Percentiles rank a stretch among this genome's conserved stretches.
phyloP scores from a whole-genome alignment of 2,888 invertebrate species.

The Ophraella communa region DNA sequence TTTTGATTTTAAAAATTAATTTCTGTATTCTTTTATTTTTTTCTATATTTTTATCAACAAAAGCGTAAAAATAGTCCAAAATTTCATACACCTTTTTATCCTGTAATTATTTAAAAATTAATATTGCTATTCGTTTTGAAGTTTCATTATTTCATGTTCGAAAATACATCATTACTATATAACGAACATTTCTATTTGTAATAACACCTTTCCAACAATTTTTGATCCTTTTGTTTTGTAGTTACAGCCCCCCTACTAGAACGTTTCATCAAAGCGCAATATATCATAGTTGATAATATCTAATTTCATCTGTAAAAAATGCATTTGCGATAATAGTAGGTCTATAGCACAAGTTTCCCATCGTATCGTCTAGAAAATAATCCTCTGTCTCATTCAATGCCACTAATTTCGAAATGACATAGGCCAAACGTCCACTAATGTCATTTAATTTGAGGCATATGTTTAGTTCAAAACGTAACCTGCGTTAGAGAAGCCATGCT shows the following conservation, averaged over 20 bases:
- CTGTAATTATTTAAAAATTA: background rate
- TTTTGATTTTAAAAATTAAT: too few species aligned
- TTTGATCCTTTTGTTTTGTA: background rate
- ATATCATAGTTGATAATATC: constrained; percentile 14
- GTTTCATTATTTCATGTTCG: too few species aligned
- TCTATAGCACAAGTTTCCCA: constrained; percentile 40
- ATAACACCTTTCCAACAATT: background rate
- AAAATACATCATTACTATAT: background rate
- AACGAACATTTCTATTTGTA: background rate
- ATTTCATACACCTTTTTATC: too few species aligned
- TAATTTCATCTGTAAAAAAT: constrained; percentile 34
- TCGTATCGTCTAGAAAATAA: constrained; percentile 31
- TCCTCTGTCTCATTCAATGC: constrained; percentile 24
- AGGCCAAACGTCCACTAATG: constrained; percentile 50
- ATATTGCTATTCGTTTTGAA: too few species aligned
- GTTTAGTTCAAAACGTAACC: constrained; percentile 46
- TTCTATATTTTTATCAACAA: too few species aligned
- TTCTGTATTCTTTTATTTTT: too few species aligned
- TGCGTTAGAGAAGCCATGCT: constrained; percentile 26
- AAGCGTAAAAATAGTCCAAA: too few species aligned
- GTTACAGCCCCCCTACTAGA: background rate
- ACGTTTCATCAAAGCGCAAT: constrained; percentile 24
- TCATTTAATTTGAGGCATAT: constrained; percentile 56
- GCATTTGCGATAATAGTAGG: constrained; percentile 40
- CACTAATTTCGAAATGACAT: constrained; percentile 50